A percentile compares a stretch with the other conserved stretches of the same genome.
Conservation (phyloP, 1,140 invertebrate species). For the Pachypsylla venusta region DNA sequence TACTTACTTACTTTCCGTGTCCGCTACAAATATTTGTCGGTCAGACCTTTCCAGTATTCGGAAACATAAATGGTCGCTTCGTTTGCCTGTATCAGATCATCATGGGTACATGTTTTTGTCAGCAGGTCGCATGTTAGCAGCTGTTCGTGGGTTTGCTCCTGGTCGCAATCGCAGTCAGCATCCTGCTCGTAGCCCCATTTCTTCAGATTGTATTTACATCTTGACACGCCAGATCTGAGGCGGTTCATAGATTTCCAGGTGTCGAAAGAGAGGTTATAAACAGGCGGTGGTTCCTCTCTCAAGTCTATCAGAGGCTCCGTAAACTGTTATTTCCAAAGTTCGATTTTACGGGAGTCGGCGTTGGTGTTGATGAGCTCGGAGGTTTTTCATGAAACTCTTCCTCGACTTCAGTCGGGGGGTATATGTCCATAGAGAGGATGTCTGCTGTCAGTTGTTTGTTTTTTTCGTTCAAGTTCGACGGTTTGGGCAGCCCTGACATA, state of each 20-base stretch:
- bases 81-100: too few relatives aligned
- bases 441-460: neutral
- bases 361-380: neutral
- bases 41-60: too few relatives aligned
- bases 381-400: too few relatives aligned
- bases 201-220: conserved; percentile 11
- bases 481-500: too few relatives aligned
- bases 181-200: conserved; percentile 13
- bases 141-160: neutral
- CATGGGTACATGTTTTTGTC: conserved; percentile 5
- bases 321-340: neutral
- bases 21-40: too few relatives aligned
- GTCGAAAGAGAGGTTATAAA: neutral
- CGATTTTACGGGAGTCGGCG: neutral
- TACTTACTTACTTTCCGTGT: too few relatives aligned
- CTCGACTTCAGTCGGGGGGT: too few relatives aligned
- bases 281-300: conserved; percentile 1
- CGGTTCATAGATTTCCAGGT: conserved; percentile 11
- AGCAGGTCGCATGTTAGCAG: neutral
- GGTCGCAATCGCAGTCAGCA: neutral
- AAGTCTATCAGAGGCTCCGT: neutral
- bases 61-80: too few relatives aligned
- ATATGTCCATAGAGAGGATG: neutral
- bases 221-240: conserved; percentile 5
- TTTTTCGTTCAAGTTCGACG: neutral